phyloP scores from a whole-genome alignment of 2,888 invertebrate genomes.

The Ormyrus rosae region DNA sequence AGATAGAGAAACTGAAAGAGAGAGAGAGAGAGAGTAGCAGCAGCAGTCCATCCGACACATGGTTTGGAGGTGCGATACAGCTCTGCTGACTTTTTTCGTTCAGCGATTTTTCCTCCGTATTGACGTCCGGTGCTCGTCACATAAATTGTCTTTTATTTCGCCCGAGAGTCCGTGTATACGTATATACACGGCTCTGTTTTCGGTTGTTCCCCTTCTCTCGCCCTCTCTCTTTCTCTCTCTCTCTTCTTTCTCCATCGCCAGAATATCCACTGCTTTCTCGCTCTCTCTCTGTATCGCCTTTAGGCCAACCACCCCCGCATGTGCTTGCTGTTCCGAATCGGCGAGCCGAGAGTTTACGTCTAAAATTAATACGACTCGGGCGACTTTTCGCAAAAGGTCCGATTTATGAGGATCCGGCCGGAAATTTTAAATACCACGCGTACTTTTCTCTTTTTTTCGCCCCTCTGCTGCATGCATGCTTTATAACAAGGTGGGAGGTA shows the following conservation, averaged over 20 bases:
- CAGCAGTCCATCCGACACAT: too few relatives aligned
- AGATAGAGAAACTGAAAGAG: too few relatives aligned
- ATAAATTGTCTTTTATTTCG: neutral
- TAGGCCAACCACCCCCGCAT: constrained; percentile 40
- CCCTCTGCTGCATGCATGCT: neutral
- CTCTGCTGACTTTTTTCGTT: neutral
- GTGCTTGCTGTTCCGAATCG: constrained; percentile 8
- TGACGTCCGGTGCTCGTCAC: neutral
- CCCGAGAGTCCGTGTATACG: too few relatives aligned
- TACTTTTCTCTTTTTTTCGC: neutral
- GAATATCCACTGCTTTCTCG: neutral
- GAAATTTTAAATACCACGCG: too few relatives aligned
- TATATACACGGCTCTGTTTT: neutral
- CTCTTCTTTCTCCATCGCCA: neutral
- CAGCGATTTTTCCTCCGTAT: too few relatives aligned
- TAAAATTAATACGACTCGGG: too few relatives aligned
- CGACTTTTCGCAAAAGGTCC: too few relatives aligned
- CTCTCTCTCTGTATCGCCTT: neutral
- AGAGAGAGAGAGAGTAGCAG: too few relatives aligned
- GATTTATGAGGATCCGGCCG: too few relatives aligned
- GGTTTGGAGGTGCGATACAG: neutral
- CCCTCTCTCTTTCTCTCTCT: neutral
- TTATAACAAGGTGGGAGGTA: neutral
- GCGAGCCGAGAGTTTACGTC: neutral
- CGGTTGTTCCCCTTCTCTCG: neutral